Evolutionary conservation across 2,113 vertebrate species (phyloP).

Genomic region (Callipepla squamata): DNA sequence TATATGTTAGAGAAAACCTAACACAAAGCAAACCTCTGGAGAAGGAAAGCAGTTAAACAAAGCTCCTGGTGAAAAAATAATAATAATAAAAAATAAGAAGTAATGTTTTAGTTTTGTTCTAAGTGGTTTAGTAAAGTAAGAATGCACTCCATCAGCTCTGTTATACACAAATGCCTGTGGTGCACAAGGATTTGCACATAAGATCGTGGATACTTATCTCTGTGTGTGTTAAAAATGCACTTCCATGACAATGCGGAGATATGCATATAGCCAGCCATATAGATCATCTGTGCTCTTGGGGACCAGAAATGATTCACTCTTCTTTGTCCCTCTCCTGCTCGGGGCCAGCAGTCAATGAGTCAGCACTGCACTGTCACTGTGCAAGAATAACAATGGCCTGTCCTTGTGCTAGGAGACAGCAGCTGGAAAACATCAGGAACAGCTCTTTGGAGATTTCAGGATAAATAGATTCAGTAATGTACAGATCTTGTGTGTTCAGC

Average conservation of each 20-base stretch:
- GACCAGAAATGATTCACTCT: neutral
- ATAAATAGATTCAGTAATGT: neutral
- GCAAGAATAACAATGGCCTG: accelerated
- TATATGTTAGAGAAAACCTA: neutral
- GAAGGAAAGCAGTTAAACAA: neutral
- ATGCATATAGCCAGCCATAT: accelerated
- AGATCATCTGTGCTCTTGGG: neutral
- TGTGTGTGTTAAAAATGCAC: neutral
- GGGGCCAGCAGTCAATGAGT: neutral
- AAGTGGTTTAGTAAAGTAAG: neutral
- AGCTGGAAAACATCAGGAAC: neutral
- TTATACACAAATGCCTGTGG: neutral
- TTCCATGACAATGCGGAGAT: neutral
- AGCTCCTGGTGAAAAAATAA: neutral
- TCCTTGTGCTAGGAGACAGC: neutral
- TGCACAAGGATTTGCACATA: neutral
- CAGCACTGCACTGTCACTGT: neutral
- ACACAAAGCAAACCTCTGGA: neutral
- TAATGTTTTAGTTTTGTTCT: neutral
- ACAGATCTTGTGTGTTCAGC: neutral
- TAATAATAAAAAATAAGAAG: neutral
- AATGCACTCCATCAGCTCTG: neutral
- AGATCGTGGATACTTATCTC: neutral
- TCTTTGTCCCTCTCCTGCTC: neutral
- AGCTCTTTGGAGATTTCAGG: neutral